phyloP scores from a whole-genome alignment of 2,888 invertebrate genomes.

The Lacanobia wlatinum region DNA sequence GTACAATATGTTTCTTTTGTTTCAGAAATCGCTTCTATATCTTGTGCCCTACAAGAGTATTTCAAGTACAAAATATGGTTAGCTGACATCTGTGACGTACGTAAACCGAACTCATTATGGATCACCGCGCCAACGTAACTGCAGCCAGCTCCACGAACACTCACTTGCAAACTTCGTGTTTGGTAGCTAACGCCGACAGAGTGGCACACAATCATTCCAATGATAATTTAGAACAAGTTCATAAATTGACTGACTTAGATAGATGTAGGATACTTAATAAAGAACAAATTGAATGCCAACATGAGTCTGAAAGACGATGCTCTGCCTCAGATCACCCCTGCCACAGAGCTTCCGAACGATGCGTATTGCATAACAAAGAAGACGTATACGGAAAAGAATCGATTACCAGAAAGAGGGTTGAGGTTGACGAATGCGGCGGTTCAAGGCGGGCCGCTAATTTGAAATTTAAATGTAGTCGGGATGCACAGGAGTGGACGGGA shows the following conservation, averaged over 20 bases:
- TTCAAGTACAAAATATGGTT: constrained; percentile 85
- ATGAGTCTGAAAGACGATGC: constrained; percentile 77
- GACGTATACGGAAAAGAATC: constrained; percentile 83
- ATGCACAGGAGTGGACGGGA: constrained; percentile 78
- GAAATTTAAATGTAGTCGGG: constrained; percentile 84
- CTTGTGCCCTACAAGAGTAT: constrained; percentile 87
- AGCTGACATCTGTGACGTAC: constrained; percentile 71
- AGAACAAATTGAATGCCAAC: constrained; percentile 75
- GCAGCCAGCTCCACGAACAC: constrained; percentile 52
- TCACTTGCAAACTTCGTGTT: constrained; percentile 64
- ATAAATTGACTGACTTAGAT: constrained; percentile 86
- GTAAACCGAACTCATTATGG: constrained; percentile 46
- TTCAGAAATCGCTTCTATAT: constrained; percentile 88
- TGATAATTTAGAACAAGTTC: constrained; percentile 80
- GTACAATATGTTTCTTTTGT: constrained; percentile 79
- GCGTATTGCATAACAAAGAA: constrained; percentile 80
- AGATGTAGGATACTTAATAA: constrained; percentile 81
- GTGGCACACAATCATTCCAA: constrained; percentile 84
- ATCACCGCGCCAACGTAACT: constrained; percentile 36
- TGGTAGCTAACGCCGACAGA: constrained; percentile 72
- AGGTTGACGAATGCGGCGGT: constrained; percentile 79
- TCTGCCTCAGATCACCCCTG: constrained; percentile 66
- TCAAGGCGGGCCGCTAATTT: constrained; percentile 83
- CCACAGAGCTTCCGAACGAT: constrained; percentile 69
- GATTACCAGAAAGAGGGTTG: constrained; percentile 82